phyloP scores from a whole-genome alignment of 1,140 invertebrate species.

The Zaprionus kolodkinae region DNA sequence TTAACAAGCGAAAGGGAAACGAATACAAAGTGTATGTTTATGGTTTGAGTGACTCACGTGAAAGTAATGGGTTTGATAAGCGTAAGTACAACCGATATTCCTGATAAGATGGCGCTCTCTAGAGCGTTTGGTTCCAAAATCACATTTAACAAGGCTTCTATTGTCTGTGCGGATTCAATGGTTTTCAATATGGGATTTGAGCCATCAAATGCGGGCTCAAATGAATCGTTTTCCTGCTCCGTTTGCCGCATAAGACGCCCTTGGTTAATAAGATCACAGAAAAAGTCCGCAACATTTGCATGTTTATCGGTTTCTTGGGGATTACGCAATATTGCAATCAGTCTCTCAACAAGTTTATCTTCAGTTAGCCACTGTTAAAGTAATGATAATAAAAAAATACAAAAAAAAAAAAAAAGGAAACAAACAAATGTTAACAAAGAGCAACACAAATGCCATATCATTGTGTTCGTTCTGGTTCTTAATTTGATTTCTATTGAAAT shows the following conservation, averaged over 20 bases:
- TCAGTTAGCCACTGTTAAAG: constrained; percentile 94
- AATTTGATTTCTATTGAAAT: constrained; percentile 1
- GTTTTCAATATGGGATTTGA: constrained; percentile 77
- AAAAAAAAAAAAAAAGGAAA: too few species aligned
- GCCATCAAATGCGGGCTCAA: constrained; percentile 78
- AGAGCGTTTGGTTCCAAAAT: constrained; percentile 88
- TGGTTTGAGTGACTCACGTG: constrained; percentile 61
- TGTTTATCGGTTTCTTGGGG: constrained; percentile 90
- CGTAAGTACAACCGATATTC: constrained; percentile 91
- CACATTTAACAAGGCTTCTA: constrained; percentile 88
- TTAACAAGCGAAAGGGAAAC: neutral
- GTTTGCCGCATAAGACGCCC: constrained; percentile 88
- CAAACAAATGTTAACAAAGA: neutral
- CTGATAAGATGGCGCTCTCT: constrained; percentile 91
- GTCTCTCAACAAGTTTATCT: constrained; percentile 92
- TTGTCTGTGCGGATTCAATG: constrained; percentile 77
- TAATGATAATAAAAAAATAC: constrained; percentile 28
- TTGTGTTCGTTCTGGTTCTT: constrained; percentile 1
- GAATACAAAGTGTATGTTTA: neutral
- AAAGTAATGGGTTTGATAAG: constrained; percentile 86
- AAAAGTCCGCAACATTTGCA: constrained; percentile 91
- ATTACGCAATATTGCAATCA: constrained; percentile 92
- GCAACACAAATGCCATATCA: too few species aligned
- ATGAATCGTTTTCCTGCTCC: constrained; percentile 85
- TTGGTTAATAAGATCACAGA: constrained; percentile 91